These are phyloP conservation scores for Didymodactylos carnosus DNA, from an alignment of 2,888 invertebrate species.

Conservation along the genomic window DNA sequence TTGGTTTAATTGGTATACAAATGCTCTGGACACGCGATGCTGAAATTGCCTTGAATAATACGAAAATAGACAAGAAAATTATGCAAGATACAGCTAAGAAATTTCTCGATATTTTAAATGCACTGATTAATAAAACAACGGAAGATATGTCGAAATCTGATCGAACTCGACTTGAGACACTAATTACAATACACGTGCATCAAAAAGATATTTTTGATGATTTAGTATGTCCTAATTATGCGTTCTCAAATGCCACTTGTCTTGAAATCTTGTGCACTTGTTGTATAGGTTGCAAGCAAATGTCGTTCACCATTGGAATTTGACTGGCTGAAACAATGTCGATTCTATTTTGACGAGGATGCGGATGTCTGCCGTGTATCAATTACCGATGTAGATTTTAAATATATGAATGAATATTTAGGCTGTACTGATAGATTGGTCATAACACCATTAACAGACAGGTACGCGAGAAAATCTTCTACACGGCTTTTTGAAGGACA, in stretches of 20 bases:
- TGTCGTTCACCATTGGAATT: constrained; percentile 59
- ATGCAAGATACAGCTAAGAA: constrained; percentile 85
- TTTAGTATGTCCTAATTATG: constrained; percentile 45
- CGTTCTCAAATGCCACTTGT: neutral
- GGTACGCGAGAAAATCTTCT: constrained; percentile 44
- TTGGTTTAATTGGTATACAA: constrained; percentile 73
- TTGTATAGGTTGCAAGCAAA: neutral
- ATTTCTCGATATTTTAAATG: constrained; percentile 72
- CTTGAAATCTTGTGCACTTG: neutral
- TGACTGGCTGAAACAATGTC: constrained; percentile 86
- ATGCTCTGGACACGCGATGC: constrained; percentile 91
- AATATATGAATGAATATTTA: constrained; percentile 83
- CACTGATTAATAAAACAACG: constrained; percentile 80
- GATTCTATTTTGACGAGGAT: constrained; percentile 90
- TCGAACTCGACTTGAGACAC: constrained; percentile 76
- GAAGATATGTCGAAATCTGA: constrained; percentile 71
- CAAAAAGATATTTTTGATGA: constrained; percentile 91
- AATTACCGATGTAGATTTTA: constrained; percentile 80
- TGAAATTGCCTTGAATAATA: constrained; percentile 67
- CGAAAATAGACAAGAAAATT: constrained; percentile 72
- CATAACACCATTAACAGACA: constrained; percentile 83
- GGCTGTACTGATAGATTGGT: constrained; percentile 86
- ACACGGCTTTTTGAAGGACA: neutral
- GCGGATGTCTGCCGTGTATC: constrained; percentile 72
- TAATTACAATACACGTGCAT: constrained; percentile 90